phyloP scores from a whole-genome alignment of 2,797 vertebrate genomes.

The Rhinella marina region DNA sequence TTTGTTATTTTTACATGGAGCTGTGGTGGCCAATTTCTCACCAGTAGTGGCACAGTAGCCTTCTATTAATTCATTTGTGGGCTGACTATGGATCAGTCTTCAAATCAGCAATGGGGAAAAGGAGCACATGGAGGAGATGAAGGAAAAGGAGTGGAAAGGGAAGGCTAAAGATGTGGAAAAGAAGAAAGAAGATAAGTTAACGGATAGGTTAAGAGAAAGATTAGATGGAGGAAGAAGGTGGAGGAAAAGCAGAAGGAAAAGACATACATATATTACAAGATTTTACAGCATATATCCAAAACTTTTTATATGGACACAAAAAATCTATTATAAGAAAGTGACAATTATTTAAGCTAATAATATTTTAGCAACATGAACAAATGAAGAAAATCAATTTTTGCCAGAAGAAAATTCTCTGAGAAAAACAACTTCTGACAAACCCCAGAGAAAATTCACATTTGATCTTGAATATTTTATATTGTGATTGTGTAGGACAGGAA shows the following conservation, averaged over 20 bases:
- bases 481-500: conserved; percentile 33
- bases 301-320: background rate
- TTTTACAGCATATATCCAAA: background rate
- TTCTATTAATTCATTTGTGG: no score
- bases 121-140: background rate
- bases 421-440: conserved; percentile 26
- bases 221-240: background rate
- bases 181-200: background rate
- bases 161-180: background rate
- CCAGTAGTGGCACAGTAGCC: no score
- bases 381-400: conserved; percentile 19
- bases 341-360: background rate
- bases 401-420: conserved; percentile 7
- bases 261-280: background rate
- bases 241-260: background rate
- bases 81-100: no score
- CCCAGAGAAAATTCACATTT: conserved; percentile 55
- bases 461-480: conserved; percentile 61
- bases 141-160: background rate
- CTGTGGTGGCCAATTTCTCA: no score
- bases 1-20: no score
- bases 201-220: background rate
- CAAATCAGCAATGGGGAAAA: background rate
- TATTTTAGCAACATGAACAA: background rate
- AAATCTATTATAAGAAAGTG: background rate